Evolutionary conservation across 2,113 vertebrate species (phyloP), one percentile per base, ranked within the genome.

Genomic region (Phaetusa simplex): DNA sequence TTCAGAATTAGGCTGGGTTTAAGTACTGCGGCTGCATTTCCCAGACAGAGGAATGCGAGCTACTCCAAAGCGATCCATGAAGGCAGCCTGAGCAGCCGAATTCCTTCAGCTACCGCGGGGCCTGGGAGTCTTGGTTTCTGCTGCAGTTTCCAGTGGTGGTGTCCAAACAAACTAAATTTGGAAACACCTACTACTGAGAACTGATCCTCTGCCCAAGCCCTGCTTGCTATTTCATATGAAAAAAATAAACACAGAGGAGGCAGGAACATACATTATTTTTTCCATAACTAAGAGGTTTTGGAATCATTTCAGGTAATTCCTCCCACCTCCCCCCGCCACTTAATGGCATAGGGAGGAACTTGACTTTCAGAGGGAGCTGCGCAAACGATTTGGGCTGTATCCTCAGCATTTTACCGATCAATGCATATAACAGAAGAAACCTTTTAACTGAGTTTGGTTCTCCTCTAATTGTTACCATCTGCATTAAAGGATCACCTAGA

Each of bases 401-500:
- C 65, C 42, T 49, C 66, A 34, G 22, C 27, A 6, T 53, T 91
- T 42, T 24, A 45, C 16, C 12, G 2, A 24, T 36, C 71, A 3
- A 69, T 2, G 5, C 6, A 0, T 7, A 0, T 5, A 47, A 45
- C 66, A 86, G 85, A 45, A 83, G 90, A 53, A 64, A 71, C 45
- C 13, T 56, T 34, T 88, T 26, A 61, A 43, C 26, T 2, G 49
- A 65, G 30, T 6, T 66, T 11, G 29, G 16, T 14, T 78, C 67
- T 95, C 80, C 92, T 73, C 61, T 88, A 61, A 76, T 70, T 73
- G 86, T 94, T 96, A 83, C 29, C 85, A 55, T 86, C 87, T 62
- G 93, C 62, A 91, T 92, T 76, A 92, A 93, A 91, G 84, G 86
- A 93, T 98, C 98, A 99, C 99, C 99, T 94, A 99, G 97, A 61